Evolutionary conservation across 1,140 invertebrate genomes (phyloP).

Genomic region (Globodera ellingtonae): DNA sequence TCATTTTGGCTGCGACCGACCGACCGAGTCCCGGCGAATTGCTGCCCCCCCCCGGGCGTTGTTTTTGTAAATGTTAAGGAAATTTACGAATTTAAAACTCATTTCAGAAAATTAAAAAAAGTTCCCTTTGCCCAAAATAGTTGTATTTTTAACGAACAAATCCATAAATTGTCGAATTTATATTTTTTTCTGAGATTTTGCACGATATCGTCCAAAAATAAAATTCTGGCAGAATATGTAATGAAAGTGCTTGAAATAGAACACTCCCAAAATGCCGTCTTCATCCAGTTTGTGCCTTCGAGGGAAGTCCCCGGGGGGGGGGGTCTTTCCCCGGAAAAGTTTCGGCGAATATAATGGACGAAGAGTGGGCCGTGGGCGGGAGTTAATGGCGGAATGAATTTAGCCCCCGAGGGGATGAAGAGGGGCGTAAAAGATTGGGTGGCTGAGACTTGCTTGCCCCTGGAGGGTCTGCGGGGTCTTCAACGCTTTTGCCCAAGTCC

Average conservation of each 20-base stretch:
- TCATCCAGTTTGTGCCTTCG: background rate
- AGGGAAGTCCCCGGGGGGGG: background rate
- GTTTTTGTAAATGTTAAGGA: too few species aligned
- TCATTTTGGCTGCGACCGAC: too few species aligned
- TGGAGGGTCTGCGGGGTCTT: background rate
- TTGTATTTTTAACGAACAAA: too few species aligned
- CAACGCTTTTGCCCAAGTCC: background rate
- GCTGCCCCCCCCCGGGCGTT: too few species aligned
- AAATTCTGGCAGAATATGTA: background rate
- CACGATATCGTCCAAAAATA: background rate
- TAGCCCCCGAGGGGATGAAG: background rate
- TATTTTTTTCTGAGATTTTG: background rate
- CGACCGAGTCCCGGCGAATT: too few species aligned
- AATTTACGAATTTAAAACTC: too few species aligned
- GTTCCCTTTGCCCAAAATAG: too few species aligned
- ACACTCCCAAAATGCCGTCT: background rate
- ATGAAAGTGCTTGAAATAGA: background rate
- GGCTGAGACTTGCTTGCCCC: background rate
- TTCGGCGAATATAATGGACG: constrained; percentile 15
- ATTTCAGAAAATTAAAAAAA: too few species aligned
- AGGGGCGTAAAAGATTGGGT: constrained; percentile 5
- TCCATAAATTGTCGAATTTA: background rate
- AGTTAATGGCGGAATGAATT: constrained; percentile 17
- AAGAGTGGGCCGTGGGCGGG: background rate
- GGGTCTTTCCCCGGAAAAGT: background rate